Percentiles rank a stretch among this genome's conserved stretches.
phyloP scores from a whole-genome alignment of 2,888 invertebrate genomes.

The Camponotus fellah region DNA sequence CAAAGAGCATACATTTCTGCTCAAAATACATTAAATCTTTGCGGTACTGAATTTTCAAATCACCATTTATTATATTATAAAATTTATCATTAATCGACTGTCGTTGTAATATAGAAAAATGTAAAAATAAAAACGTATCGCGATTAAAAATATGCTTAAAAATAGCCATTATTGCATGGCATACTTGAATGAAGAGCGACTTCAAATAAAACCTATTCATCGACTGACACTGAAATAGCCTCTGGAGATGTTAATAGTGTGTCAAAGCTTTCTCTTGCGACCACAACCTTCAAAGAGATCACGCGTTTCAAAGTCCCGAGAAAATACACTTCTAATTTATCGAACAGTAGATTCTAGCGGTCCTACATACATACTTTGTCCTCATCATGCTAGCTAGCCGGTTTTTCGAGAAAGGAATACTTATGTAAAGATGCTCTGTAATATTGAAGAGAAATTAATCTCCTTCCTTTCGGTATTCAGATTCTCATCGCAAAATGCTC shows the following conservation, averaged over 20 bases:
- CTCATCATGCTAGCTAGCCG: neutral
- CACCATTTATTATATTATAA: neutral
- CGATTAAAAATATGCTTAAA: constrained; percentile 4
- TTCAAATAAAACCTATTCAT: constrained; percentile 36
- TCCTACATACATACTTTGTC: neutral
- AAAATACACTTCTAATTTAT: constrained; percentile 29
- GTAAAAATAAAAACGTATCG: neutral
- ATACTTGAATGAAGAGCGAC: neutral
- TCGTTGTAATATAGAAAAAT: neutral
- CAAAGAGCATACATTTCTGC: neutral
- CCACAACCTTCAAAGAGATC: constrained; percentile 14
- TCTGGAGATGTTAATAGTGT: constrained; percentile 24
- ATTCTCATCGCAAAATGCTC: constrained; percentile 74
- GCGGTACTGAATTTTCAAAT: neutral
- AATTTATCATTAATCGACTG: neutral
- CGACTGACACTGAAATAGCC: constrained; percentile 30
- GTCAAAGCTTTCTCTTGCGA: constrained; percentile 4
- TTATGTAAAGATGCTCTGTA: constrained; percentile 1
- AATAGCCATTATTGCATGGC: neutral
- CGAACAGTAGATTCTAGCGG: neutral
- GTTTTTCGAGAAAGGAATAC: constrained; percentile 2
- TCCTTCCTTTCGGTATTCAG: constrained; percentile 68
- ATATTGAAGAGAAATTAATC: constrained; percentile 40
- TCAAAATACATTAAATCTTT: neutral
- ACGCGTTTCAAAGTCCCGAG: constrained; percentile 16